A percentile compares a stretch with the other conserved stretches of the same genome.
Evolutionary conservation across 2,888 invertebrate species (phyloP).

Genomic region (Nomada lathburiana): DNA sequence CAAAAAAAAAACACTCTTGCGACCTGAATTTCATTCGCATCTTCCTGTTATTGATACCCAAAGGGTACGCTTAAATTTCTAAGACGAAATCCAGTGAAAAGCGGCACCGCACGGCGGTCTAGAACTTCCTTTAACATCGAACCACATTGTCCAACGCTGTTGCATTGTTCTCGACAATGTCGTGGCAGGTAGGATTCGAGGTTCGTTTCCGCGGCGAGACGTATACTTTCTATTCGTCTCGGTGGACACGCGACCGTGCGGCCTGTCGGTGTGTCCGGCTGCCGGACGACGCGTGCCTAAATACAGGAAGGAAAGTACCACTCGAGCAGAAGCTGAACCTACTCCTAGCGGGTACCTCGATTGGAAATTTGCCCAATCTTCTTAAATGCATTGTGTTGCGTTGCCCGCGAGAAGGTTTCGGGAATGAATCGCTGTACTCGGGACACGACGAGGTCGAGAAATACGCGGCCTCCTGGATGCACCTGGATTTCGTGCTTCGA

Average conservation of each 20-base stretch:
- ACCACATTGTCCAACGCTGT: slow-evolving; percentile 58
- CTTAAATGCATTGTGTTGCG: background rate
- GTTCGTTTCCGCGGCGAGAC: slow-evolving; percentile 54
- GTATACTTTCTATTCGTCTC: slow-evolving; percentile 79
- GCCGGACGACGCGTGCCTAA: slow-evolving; percentile 75
- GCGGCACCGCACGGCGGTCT: slow-evolving; percentile 6
- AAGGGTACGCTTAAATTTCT: slow-evolving; percentile 37
- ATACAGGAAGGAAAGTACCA: slow-evolving; percentile 78
- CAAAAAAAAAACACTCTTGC: slow-evolving; percentile 2
- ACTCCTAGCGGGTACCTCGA: slow-evolving; percentile 53
- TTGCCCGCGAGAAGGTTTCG: background rate
- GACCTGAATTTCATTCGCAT: slow-evolving; percentile 24
- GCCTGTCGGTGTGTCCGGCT: slow-evolving; percentile 61
- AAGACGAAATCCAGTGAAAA: slow-evolving; percentile 43
- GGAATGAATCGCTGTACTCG: no score
- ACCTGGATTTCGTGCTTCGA: no score
- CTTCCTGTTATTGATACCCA: slow-evolving; percentile 13
- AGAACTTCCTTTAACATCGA: slow-evolving; percentile 48
- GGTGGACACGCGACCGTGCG: slow-evolving; percentile 75
- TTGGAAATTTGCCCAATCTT: slow-evolving; percentile 65
- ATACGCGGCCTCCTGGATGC: no score
- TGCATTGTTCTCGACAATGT: slow-evolving; percentile 64
- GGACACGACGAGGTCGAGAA: no score
- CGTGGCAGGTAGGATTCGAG: slow-evolving; percentile 55
- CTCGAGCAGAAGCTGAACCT: slow-evolving; percentile 40